Evolutionary conservation across 2,113 vertebrate species (phyloP).

Genomic region (Centropus bengalensis): DNA sequence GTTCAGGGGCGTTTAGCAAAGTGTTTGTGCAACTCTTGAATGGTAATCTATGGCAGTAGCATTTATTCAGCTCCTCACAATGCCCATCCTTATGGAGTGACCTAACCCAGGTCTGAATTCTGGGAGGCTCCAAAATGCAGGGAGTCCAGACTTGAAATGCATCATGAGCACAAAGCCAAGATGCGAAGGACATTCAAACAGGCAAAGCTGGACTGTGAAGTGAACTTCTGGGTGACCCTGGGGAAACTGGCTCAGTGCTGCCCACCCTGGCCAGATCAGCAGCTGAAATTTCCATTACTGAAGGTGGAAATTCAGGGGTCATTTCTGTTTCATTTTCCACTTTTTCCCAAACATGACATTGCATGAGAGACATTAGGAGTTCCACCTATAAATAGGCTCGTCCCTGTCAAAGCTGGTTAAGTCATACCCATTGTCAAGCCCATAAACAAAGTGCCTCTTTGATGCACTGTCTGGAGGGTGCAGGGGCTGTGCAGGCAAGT

Average conservation of each 20-base stretch:
- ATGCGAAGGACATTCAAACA: neutral
- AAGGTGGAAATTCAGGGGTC: conserved; percentile 10
- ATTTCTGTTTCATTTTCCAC: conserved; percentile 43
- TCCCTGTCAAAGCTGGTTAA: conserved; percentile 62
- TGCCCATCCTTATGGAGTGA: neutral
- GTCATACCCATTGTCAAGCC: conserved; percentile 31
- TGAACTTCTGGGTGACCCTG: conserved; percentile 3
- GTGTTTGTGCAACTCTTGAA: neutral
- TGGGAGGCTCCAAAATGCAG: neutral
- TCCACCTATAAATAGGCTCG: conserved; percentile 62
- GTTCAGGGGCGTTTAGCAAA: neutral
- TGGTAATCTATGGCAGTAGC: neutral
- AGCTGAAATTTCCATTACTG: conserved; percentile 48
- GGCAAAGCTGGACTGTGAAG: neutral
- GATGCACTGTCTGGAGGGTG: neutral
- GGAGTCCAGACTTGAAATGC: neutral
- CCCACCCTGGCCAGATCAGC: conserved; percentile 26
- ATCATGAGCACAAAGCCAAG: neutral
- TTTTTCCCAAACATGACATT: conserved; percentile 56
- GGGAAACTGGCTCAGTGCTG: neutral
- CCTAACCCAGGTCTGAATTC: neutral
- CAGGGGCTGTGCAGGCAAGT: neutral
- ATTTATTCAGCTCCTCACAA: neutral
- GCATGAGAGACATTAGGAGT: conserved; percentile 55
- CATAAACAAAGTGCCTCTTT: conserved; percentile 43